Percentiles rank a stretch among this genome's conserved stretches.
Evolutionary conservation across 2,888 invertebrate genomes (phyloP).

Genomic region (Limnephilus auricula): DNA sequence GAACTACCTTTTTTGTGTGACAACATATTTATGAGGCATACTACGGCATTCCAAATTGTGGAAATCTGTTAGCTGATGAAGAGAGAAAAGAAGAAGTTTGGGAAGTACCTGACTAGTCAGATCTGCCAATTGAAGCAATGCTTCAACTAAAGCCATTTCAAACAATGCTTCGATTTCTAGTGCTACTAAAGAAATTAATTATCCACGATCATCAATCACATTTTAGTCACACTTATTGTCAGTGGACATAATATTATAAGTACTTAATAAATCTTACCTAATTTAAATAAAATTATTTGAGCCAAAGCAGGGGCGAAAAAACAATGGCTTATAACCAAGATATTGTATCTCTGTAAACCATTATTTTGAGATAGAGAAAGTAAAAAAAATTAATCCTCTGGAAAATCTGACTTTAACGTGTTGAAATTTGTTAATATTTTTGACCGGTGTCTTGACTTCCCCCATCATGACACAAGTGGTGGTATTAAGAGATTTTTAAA

Average conservation of each 20-base stretch:
- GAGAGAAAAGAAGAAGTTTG: background rate
- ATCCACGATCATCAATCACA: background rate
- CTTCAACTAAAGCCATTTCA: background rate
- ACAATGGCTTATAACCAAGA: too few species aligned
- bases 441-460: too few species aligned
- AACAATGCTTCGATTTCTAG: background rate
- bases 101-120: background rate
- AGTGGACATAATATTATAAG: background rate
- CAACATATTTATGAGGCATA: background rate
- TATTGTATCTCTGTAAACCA: too few species aligned
- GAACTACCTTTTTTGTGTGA: background rate
- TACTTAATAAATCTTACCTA: background rate
- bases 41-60: background rate
- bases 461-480: too few species aligned
- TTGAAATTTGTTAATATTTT: too few species aligned
- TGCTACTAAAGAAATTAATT: background rate
- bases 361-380: too few species aligned
- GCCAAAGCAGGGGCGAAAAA: too few species aligned
- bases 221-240: background rate
- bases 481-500: too few species aligned
- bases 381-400: too few species aligned
- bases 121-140: background rate
- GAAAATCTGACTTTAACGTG: too few species aligned
- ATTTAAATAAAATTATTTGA: background rate
- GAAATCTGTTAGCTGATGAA: too few species aligned